Conservation (phyloP, 2,888 invertebrate species). For the Xestoiulus laeticollis region DNA sequence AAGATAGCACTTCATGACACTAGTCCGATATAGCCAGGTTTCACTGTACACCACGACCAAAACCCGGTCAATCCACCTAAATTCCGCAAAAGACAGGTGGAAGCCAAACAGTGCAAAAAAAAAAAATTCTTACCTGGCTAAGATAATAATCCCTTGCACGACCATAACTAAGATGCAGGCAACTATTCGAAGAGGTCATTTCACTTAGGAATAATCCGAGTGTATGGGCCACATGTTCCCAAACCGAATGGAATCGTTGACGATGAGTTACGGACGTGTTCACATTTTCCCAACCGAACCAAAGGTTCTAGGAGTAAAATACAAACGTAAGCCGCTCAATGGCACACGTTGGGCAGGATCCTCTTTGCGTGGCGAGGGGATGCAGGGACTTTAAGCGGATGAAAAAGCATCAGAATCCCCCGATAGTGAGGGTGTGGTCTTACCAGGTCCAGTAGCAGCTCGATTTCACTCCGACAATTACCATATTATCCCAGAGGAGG, state of each 20-base stretch:
- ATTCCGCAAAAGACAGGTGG: background rate
- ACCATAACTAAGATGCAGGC: background rate
- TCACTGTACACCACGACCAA: background rate
- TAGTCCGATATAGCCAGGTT: background rate
- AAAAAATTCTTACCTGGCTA: background rate
- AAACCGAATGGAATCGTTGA: conserved; percentile 3
- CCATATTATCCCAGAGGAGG: background rate
- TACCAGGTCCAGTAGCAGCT: background rate
- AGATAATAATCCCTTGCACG: background rate
- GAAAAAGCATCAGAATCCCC: background rate
- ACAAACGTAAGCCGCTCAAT: background rate
- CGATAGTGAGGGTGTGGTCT: background rate
- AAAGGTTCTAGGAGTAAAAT: background rate
- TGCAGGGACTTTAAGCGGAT: background rate
- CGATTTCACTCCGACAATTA: background rate
- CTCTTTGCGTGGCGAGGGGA: background rate
- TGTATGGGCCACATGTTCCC: background rate
- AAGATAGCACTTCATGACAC: too few relatives aligned
- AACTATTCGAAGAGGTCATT: background rate
- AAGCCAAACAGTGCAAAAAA: background rate
- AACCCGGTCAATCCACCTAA: background rate
- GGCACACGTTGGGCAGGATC: background rate
- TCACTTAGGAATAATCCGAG: background rate
- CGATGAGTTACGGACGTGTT: background rate
- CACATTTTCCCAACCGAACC: conserved; percentile 1